Evolutionary conservation across 2,888 invertebrate species (phyloP).

Genomic region (Tetropium fuscum): DNA sequence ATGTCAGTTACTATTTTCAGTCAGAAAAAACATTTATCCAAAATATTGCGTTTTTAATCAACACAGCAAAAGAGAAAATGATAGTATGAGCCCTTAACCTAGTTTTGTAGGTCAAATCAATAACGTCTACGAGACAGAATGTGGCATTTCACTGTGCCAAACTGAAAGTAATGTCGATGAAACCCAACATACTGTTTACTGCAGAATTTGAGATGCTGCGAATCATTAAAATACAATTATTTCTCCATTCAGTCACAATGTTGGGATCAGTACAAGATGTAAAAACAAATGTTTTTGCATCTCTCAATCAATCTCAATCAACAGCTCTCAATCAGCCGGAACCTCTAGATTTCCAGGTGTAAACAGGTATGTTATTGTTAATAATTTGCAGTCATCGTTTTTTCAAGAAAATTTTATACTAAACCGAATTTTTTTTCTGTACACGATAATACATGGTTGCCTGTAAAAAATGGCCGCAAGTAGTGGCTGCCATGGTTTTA

Average conservation of each 20-base stretch:
- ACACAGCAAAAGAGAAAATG: background rate
- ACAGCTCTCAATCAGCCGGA: background rate
- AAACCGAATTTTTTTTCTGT: too few species aligned
- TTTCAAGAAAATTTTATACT: too few species aligned
- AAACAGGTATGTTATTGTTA: background rate
- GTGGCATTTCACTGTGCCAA: conserved; percentile 33
- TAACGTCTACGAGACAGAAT: conserved; percentile 34
- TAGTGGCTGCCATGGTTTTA: too few species aligned
- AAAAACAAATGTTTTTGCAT: too few species aligned
- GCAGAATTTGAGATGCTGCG: too few species aligned
- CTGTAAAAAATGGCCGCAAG: too few species aligned
- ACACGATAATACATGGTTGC: too few species aligned
- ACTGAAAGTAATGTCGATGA: background rate
- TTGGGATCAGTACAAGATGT: background rate
- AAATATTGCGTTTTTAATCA: too few species aligned
- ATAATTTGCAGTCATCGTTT: background rate
- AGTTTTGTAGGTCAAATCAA: conserved; percentile 35
- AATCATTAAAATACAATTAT: too few species aligned
- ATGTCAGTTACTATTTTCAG: background rate
- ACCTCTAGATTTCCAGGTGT: background rate
- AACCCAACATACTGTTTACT: too few species aligned
- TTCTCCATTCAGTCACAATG: background rate
- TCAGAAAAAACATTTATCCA: too few species aligned
- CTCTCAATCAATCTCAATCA: too few species aligned
- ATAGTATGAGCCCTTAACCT: conserved; percentile 31